phyloP scores from a whole-genome alignment of 2,888 invertebrate genomes.

The Gortyna flavago region DNA sequence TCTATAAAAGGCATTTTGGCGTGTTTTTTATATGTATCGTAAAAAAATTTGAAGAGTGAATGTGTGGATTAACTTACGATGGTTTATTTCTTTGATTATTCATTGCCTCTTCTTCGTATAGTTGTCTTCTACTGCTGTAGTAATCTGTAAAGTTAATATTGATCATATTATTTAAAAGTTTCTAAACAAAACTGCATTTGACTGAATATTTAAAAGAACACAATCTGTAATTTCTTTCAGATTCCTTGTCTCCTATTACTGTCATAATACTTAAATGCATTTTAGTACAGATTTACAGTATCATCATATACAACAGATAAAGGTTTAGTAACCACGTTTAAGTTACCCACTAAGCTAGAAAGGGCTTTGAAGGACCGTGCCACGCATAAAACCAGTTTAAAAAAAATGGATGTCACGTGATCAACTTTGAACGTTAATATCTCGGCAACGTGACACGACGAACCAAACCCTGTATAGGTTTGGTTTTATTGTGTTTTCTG shows the following conservation, averaged over 20 bases:
- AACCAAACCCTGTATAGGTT: too few species aligned
- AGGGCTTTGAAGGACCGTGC: too few species aligned
- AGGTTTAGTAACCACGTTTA: not conserved
- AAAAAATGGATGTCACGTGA: not conserved
- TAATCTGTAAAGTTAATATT: slow-evolving; percentile 91
- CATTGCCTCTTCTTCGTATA: slow-evolving; percentile 95
- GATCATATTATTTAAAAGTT: not conserved
- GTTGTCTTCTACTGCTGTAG: slow-evolving; percentile 94
- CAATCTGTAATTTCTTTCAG: not conserved
- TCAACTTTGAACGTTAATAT: too few species aligned
- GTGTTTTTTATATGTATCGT: not conserved
- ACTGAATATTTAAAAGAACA: not conserved
- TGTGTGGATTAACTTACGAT: slow-evolving; percentile 89
- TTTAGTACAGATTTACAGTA: not conserved
- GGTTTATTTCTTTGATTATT: slow-evolving; percentile 93
- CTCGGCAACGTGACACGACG: too few species aligned
- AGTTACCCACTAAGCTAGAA: not conserved
- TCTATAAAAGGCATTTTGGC: not conserved
- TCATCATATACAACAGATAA: slow-evolving; percentile 4
- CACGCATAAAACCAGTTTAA: too few species aligned
- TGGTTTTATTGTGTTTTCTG: too few species aligned
- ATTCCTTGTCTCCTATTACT: slow-evolving; percentile 17
- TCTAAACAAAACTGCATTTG: not conserved
- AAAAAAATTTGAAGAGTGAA: not conserved
- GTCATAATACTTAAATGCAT: not conserved